Evolutionary conservation across 2,888 invertebrate genomes (phyloP), one percentile per base, ranked within the genome.

Genomic region (Tiliacea citrago): DNA sequence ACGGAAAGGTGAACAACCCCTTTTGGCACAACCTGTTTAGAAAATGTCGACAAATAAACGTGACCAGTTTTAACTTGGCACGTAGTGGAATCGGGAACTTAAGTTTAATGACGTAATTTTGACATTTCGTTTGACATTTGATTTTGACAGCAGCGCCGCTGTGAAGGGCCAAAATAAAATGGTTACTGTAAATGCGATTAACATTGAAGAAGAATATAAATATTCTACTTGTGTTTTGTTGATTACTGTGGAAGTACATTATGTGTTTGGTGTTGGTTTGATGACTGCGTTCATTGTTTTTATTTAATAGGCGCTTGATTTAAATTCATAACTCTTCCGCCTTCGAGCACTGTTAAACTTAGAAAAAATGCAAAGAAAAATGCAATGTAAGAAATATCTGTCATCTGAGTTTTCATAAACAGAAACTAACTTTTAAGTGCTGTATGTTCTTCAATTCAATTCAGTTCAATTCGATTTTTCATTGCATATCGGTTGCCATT

Each of bases 21-120:
- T 92, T 93, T 92, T 84, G 92, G 87, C 90, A 82, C 88, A 92
- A 92, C 92, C 91, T 89, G 92, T 92, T 92, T 90, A 83, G 75
- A 79, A 82, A 88, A 83, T 84, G 86, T 81, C 73, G 70, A 84
- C 84, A 87, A 87, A 85, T 86, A 87, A 68, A 68, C 55, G 49
- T 57, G 68, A 10, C 80, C 57, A 79, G 35, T 80, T 61, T n/a
- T 73, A 57, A 35, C 42, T 62, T 83, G 79, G 29, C 39, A 35
- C 35, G 35, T 71, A 60, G 51, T 65, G 51, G 57, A 80, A 68
- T 80, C 42, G 39, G 67, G 60, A 73, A 73, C 51, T 61, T 13
- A 53, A 39, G 24, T 47, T 58, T 0, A 21, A 13, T 42, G 10
- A 53, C 42, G 18, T 35, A 9, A 66, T 60, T 77, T 76, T 82